phyloP scores from a whole-genome alignment of 2,797 vertebrate species.

The Pempheris klunzingeri region DNA sequence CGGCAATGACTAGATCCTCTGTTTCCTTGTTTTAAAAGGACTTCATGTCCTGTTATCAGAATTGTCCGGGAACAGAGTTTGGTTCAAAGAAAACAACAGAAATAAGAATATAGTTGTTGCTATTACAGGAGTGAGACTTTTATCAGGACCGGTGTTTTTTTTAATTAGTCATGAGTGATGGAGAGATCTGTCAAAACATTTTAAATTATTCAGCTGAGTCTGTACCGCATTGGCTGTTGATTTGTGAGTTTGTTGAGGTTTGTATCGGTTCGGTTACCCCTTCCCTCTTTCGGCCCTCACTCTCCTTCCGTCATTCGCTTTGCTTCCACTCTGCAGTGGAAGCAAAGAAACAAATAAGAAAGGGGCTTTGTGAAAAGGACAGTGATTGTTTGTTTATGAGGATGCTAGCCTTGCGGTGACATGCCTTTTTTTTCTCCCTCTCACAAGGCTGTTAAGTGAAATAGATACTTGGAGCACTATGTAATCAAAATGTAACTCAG shows the following conservation, averaged over 20 bases:
- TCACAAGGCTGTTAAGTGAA: constrained; percentile 65
- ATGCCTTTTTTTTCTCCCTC: constrained; percentile 54
- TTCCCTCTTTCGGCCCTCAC: constrained; percentile 17
- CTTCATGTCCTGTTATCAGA: constrained; percentile 20
- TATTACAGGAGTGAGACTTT: constrained; percentile 31
- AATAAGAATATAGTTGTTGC: neutral
- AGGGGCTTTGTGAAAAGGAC: constrained; percentile 75
- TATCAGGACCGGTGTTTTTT: constrained; percentile 21
- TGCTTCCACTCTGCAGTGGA: constrained; percentile 52
- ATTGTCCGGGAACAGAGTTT: constrained; percentile 16
- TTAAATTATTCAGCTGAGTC: constrained; percentile 81
- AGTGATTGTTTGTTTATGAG: constrained; percentile 78
- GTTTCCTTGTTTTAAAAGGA: constrained; percentile 38
- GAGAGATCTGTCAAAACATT: constrained; percentile 72
- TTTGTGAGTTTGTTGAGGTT: constrained; percentile 77
- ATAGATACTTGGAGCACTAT: constrained; percentile 60
- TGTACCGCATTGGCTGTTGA: constrained; percentile 73
- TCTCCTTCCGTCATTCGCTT: constrained; percentile 57
- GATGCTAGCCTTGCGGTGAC: constrained; percentile 75
- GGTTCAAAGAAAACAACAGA: constrained; percentile 25
- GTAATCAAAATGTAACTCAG: constrained; percentile 68
- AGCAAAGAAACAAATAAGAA: constrained; percentile 67
- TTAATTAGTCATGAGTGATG: constrained; percentile 70
- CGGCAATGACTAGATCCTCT: constrained; percentile 40
- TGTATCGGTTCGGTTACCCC: constrained; percentile 57